phyloP scores from a whole-genome alignment of 2,797 vertebrate genomes.

The Sebastes hubbsi region DNA sequence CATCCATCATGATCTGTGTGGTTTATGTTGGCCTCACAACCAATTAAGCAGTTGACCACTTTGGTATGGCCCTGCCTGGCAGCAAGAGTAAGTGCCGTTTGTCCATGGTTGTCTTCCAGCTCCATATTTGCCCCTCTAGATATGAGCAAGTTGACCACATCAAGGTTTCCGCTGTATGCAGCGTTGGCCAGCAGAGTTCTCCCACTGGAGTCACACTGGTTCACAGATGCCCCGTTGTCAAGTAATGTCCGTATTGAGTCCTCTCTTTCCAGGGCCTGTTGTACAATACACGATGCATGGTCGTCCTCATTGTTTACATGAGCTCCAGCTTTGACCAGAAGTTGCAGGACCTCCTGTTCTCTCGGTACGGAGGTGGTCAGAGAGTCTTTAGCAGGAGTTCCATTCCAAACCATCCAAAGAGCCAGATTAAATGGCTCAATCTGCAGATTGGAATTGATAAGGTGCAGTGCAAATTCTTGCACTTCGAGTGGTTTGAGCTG shows the following conservation, averaged over 20 bases:
- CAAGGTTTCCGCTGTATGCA: constrained; percentile 94
- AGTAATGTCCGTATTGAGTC: constrained; percentile 95
- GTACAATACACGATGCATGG: constrained; percentile 91
- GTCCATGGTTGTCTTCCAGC: constrained; percentile 92
- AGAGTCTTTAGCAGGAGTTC: constrained; percentile 95
- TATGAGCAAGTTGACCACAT: constrained; percentile 94
- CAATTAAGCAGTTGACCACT: constrained; percentile 96
- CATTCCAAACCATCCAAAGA: constrained; percentile 99
- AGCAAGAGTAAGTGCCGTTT: constrained; percentile 95
- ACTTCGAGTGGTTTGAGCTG: constrained; percentile 92
- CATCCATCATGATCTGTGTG: constrained; percentile 97
- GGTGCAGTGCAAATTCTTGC: constrained; percentile 95
- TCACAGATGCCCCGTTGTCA: constrained; percentile 94
- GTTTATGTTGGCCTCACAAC: constrained; percentile 94
- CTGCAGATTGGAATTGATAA: constrained; percentile 94
- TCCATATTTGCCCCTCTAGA: constrained; percentile 94
- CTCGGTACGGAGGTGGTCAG: constrained; percentile 93
- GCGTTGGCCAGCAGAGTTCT: constrained; percentile 94
- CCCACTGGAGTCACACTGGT: constrained; percentile 93
- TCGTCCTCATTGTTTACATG: constrained; percentile 95
- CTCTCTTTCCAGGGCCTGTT: constrained; percentile 95
- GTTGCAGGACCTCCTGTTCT: constrained; percentile 97
- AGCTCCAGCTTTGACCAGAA: constrained; percentile 96
- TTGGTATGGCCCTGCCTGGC: constrained; percentile 97
- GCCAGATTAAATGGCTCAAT: constrained; percentile 93